Conservation (phyloP, 2,888 invertebrate species). For the Sepioteuthis lessoniana region DNA sequence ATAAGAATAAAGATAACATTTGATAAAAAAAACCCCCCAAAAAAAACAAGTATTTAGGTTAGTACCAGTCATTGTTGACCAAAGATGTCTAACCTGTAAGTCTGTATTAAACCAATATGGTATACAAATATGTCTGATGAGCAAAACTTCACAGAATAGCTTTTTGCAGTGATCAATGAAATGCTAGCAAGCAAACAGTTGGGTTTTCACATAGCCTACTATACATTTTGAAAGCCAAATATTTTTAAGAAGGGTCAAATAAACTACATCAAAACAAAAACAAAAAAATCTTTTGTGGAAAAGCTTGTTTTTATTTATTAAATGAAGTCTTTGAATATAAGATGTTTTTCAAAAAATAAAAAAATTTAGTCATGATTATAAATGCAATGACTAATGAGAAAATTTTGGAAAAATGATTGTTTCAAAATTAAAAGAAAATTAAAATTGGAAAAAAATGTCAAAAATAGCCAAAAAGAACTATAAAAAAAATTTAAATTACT, state of each 20-base stretch:
- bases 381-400: background rate
- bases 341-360: background rate
- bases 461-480: background rate
- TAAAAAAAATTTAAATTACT: background rate
- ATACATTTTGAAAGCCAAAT: constrained; percentile 2
- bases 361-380: background rate
- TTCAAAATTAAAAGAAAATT: background rate
- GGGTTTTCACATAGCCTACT: background rate
- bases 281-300: no score
- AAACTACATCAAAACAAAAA: background rate
- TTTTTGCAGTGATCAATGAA: constrained; percentile 25
- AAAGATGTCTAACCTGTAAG: background rate
- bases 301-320: no score
- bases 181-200: constrained; percentile 9
- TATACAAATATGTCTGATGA: background rate
- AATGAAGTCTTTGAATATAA: background rate
- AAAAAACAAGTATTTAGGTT: background rate
- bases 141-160: background rate
- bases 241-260: background rate
- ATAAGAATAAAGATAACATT: background rate
- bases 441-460: background rate
- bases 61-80: background rate
- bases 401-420: background rate
- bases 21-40: background rate
- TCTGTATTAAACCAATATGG: background rate